Evolutionary conservation across 2,113 vertebrate species (phyloP).

Genomic region (Benitochromis conjunctus): DNA sequence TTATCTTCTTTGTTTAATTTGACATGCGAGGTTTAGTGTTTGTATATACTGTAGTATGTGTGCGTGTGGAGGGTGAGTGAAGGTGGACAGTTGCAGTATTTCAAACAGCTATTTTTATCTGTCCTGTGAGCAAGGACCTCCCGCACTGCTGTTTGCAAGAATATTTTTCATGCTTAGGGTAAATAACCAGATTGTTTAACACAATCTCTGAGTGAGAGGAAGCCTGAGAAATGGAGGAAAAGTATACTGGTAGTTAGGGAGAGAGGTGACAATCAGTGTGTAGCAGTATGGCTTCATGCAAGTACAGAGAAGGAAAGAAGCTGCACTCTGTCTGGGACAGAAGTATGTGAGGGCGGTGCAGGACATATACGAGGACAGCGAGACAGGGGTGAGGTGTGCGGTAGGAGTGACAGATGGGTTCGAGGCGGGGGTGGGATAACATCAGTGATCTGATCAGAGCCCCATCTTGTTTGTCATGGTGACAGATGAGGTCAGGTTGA

Average conservation of each 20-base stretch:
- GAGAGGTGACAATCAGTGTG: background rate
- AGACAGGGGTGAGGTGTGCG: background rate
- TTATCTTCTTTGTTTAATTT: background rate
- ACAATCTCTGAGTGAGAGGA: background rate
- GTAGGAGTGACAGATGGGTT: background rate
- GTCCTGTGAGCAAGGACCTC: background rate
- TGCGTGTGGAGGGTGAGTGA: background rate
- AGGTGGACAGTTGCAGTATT: background rate
- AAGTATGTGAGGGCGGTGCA: background rate
- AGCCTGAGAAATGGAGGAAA: background rate
- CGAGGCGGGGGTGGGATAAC: background rate
- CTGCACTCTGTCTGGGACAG: background rate
- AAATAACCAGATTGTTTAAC: background rate
- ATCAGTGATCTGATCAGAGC: background rate
- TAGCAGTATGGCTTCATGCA: background rate
- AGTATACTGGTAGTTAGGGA: background rate
- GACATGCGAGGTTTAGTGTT: background rate
- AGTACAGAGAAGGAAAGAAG: background rate
- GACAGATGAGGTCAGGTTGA: background rate
- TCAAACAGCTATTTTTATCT: slow-evolving; percentile 12
- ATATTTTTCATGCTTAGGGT: background rate
- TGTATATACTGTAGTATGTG: background rate
- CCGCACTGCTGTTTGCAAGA: background rate
- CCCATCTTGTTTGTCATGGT: background rate
- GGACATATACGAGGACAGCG: background rate